Evolutionary conservation across 2,888 invertebrate species (phyloP), one percentile per base, ranked within the genome.

Genomic region (Nymphalis c-album): DNA sequence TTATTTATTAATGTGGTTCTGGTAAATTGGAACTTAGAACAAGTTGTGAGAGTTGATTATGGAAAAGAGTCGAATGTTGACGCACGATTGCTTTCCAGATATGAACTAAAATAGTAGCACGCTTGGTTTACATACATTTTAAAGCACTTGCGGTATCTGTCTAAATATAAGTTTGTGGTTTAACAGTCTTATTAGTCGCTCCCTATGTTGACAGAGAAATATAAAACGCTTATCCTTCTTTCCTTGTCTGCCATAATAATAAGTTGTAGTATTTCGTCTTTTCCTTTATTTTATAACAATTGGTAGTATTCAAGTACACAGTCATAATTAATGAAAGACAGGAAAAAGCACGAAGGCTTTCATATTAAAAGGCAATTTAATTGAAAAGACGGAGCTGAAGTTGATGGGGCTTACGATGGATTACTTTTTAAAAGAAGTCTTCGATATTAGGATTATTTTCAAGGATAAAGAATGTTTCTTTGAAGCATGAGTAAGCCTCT

Each of bases 371-470:
- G 48, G 46, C 20, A n/a, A 31, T 59, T 60, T 62, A 64, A 68
- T 61, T 61, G 68, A 61, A 61, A 47, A 65, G 60, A 46, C 53
- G 59, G 60, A 59, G 58, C 57, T 65, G 58, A 65, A 40, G 18
- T 62, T 60, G 47, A 50, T 58, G 55, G 20, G 40, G 63, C 63
- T 66, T 66, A 65, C 35, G 57, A 50, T 20, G 60, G 65, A 63
- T 66, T 46, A 58, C 60, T 40, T 53, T 66, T 57, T 50, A 60
- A 46, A 60, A 61, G 48, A 57, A 45, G 58, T 48, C 48, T 35
- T 59, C 60, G 50, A 64, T 64, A 64, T 71, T 68, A 40, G 69
- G 60, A 62, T 66, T 66, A 61, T 63, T 66, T 66, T 62, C 45
- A 51, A 48, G 60, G 59, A 65, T 65, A 62, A 69, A 65, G 50